A percentile compares a stretch with the other conserved stretches of the same genome.
Evolutionary conservation across 2,113 vertebrate species (phyloP).

Genomic region (Gallinago jamesoni): DNA sequence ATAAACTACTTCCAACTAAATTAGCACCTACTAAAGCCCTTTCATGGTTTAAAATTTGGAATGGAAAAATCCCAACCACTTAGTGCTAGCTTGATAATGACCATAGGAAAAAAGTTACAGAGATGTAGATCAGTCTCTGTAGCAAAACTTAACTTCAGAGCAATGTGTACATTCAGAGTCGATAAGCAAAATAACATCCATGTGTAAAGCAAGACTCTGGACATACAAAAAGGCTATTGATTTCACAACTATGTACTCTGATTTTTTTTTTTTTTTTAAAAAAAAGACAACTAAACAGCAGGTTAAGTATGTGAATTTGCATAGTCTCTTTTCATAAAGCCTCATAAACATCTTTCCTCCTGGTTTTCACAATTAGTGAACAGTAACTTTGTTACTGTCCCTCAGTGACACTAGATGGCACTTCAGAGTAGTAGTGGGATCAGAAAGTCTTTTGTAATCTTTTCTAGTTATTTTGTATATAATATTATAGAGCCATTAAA

Average conservation of each 20-base stretch:
- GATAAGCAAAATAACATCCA: background rate
- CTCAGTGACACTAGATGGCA: constrained; percentile 54
- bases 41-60: background rate
- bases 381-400: background rate
- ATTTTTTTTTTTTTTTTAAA: background rate
- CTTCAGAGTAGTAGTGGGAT: constrained; percentile 26
- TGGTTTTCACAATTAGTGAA: background rate
- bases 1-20: background rate
- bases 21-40: background rate
- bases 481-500: background rate
- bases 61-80: background rate
- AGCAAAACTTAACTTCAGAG: background rate
- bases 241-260: background rate
- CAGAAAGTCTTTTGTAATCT: background rate
- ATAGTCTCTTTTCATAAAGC: background rate
- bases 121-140: background rate
- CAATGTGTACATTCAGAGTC: background rate
- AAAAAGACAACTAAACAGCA: background rate
- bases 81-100: background rate
- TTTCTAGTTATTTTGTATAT: background rate
- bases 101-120: background rate
- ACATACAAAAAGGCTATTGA: background rate
- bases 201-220: background rate
- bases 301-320: background rate
- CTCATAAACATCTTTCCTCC: background rate